phyloP scores from a whole-genome alignment of 53 echinoderm and acorn worm species.

The Holothuria scabra region DNA sequence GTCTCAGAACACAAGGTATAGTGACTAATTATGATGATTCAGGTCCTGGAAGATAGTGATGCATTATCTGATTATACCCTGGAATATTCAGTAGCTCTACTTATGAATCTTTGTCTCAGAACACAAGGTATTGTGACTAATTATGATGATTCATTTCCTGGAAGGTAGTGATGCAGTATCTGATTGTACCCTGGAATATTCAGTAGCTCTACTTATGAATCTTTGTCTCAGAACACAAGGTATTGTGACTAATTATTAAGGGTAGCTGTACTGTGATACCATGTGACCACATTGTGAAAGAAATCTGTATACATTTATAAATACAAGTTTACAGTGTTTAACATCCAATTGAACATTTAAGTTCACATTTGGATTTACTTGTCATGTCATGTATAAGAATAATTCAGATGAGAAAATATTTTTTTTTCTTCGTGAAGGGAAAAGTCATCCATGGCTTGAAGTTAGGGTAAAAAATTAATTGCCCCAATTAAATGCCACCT shows the following conservation, averaged over 20 bases:
- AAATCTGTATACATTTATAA: too few relatives aligned
- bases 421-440: too few relatives aligned
- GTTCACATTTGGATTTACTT: too few relatives aligned
- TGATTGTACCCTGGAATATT: conserved; percentile 95
- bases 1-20: conserved; percentile 88
- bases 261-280: too few relatives aligned
- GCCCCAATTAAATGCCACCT: too few relatives aligned
- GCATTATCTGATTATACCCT: conserved; percentile 94
- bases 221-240: conserved; percentile 93
- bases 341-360: too few relatives aligned
- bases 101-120: conserved; percentile 96
- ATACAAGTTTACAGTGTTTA: too few relatives aligned
- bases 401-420: too few relatives aligned
- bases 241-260: not conserved
- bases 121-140: conserved; percentile 67
- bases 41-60: conserved; percentile 63
- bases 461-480: too few relatives aligned
- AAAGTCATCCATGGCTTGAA: too few relatives aligned
- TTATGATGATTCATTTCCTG: not conserved
- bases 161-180: not conserved
- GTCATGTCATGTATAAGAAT: too few relatives aligned
- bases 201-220: conserved; percentile 93
- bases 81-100: conserved; percentile 90
- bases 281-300: too few relatives aligned
- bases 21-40: not conserved